phyloP scores from a whole-genome alignment of 2,888 invertebrate genomes.

The Caenorhabditis afra region DNA sequence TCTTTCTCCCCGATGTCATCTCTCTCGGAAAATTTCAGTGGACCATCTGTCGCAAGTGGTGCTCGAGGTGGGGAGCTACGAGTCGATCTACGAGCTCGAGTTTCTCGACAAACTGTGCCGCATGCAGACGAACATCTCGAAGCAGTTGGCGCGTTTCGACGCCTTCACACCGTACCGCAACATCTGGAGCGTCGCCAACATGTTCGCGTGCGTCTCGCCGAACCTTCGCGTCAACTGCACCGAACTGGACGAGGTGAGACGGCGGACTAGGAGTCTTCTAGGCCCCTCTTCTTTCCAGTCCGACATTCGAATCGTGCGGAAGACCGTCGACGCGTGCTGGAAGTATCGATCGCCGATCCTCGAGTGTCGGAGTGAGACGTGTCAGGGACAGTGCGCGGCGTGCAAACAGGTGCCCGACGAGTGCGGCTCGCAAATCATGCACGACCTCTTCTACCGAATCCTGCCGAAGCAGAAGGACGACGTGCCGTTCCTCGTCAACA shows the following conservation, averaged over 20 bases:
- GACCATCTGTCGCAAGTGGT: constrained; percentile 77
- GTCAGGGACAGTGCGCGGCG: constrained; percentile 49
- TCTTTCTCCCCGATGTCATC: too few relatives aligned
- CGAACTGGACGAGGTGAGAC: constrained; percentile 59
- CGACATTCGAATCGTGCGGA: constrained; percentile 60
- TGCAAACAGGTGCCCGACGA: constrained; percentile 65
- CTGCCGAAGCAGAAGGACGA: constrained; percentile 70
- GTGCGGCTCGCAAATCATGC: constrained; percentile 75
- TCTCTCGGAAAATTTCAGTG: constrained; percentile 70
- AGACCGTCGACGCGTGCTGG: constrained; percentile 67
- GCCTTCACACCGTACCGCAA: constrained; percentile 69
- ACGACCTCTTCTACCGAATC: constrained; percentile 79
- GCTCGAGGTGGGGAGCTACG: constrained; percentile 67
- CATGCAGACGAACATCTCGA: constrained; percentile 67
- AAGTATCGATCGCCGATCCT: constrained; percentile 66
- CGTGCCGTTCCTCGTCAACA: constrained; percentile 72
- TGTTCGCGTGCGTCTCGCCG: constrained; percentile 76
- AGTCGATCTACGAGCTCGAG: constrained; percentile 67
- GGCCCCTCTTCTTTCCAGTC: constrained; percentile 10
- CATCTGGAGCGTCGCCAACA: constrained; percentile 76
- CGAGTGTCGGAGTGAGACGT: constrained; percentile 65
- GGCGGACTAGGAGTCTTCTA: neutral
- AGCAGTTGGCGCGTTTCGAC: constrained; percentile 65
- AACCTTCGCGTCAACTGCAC: constrained; percentile 74
- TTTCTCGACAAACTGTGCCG: constrained; percentile 73